Evolutionary conservation across 2,888 invertebrate species (phyloP).

Genomic region (Hanleya hanleyi): DNA sequence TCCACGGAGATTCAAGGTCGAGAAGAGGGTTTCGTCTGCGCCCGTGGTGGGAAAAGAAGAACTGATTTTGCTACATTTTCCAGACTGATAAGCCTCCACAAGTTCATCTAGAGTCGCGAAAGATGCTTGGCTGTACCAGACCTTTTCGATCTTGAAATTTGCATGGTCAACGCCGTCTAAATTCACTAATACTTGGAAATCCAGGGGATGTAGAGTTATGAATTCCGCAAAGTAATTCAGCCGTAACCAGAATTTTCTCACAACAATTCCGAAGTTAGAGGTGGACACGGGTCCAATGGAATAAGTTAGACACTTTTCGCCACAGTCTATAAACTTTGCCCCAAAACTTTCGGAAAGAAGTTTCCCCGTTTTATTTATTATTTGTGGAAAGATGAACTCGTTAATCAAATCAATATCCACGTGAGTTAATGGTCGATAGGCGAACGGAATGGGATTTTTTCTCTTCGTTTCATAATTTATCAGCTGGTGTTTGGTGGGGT

Average conservation of each 20-base stretch:
- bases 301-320: constrained; percentile 32
- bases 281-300: constrained; percentile 21
- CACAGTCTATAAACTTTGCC: constrained; percentile 27
- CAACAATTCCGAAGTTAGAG: constrained; percentile 14
- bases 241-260: constrained; percentile 40
- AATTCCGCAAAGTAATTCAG: constrained; percentile 40
- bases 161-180: constrained; percentile 18
- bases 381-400: constrained; percentile 16
- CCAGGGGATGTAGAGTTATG: constrained; percentile 47
- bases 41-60: neutral
- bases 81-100: constrained; percentile 15
- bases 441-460: constrained; percentile 30
- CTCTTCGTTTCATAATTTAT: constrained; percentile 23
- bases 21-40: neutral
- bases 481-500: constrained; percentile 34
- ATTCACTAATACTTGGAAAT: constrained; percentile 47
- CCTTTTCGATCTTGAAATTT: constrained; percentile 32
- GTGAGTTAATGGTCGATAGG: constrained; percentile 30
- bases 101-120: constrained; percentile 36
- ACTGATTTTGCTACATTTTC: neutral
- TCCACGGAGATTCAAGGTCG: constrained; percentile 39
- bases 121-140: constrained; percentile 39
- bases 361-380: constrained; percentile 23
- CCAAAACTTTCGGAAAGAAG: constrained; percentile 33
- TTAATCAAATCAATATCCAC: constrained; percentile 26